Conservation (phyloP, 2,113 vertebrate species). For the Bubalus kerabau region DNA sequence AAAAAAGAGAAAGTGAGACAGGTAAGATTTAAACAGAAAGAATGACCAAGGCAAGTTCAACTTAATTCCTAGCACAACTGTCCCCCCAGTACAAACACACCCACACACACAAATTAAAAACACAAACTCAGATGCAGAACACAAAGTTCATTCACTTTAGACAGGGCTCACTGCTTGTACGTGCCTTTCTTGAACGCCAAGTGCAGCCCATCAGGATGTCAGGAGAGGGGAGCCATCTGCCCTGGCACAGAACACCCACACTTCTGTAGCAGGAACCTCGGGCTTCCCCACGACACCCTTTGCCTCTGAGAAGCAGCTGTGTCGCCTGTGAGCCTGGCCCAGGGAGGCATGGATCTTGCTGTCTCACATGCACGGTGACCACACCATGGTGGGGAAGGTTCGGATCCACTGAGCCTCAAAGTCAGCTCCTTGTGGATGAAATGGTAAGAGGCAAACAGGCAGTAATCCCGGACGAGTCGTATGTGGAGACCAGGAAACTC, state of each 20-base stretch:
- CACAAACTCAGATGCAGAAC: background rate
- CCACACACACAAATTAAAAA: background rate
- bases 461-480: background rate
- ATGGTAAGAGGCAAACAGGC: background rate
- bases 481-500: background rate
- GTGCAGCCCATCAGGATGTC: background rate
- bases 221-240: background rate
- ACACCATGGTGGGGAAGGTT: background rate
- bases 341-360: background rate
- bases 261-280: fast-evolving
- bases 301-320: background rate
- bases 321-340: background rate
- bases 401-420: background rate
- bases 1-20: background rate
- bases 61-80: background rate
- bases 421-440: background rate
- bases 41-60: background rate
- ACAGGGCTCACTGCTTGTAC: background rate
- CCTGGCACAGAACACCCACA: too few species aligned
- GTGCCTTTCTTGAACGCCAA: background rate
- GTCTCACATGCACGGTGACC: background rate
- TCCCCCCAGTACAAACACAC: background rate
- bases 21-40: background rate
- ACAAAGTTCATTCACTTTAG: background rate
- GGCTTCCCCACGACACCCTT: background rate